Conservation (phyloP, 2,888 invertebrate genomes). For the Drosophila siamana region DNA sequence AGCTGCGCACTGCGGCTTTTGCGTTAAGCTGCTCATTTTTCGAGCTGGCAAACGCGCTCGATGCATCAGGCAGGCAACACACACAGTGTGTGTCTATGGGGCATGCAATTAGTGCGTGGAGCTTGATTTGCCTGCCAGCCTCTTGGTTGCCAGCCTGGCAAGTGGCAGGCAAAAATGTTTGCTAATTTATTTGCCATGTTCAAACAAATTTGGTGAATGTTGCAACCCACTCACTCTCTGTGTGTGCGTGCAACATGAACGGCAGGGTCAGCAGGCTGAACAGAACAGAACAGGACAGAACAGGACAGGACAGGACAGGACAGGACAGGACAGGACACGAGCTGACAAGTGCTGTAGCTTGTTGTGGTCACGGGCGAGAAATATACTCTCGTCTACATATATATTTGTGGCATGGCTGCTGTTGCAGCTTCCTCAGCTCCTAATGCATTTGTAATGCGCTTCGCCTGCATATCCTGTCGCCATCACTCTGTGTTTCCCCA, state of each 20-base stretch:
- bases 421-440: slow-evolving; percentile 61
- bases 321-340: neutral
- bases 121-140: slow-evolving; percentile 70
- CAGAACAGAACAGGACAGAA: neutral
- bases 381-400: slow-evolving; percentile 34
- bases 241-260: neutral
- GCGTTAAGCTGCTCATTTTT: slow-evolving; percentile 77
- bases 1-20: slow-evolving; percentile 73
- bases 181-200: slow-evolving; percentile 85
- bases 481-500: slow-evolving; percentile 46
- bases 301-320: neutral
- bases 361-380: slow-evolving; percentile 67
- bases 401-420: slow-evolving; percentile 38
- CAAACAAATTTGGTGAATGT: slow-evolving; percentile 80
- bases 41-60: slow-evolving; percentile 55
- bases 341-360: slow-evolving; percentile 71
- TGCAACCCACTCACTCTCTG: slow-evolving; percentile 23
- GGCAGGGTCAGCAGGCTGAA: neutral
- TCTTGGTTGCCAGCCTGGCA: slow-evolving; percentile 52
- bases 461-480: slow-evolving; percentile 80
- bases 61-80: no score
- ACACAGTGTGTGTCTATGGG: neutral
- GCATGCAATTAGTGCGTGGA: slow-evolving; percentile 73
- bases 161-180: slow-evolving; percentile 82
- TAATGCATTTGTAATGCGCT: slow-evolving; percentile 85